Percentiles rank a stretch among this genome's conserved stretches.
These are phyloP conservation scores for Microplitis mediator DNA, from an alignment of 1,140 invertebrate species.

Conservation along the genomic window DNA sequence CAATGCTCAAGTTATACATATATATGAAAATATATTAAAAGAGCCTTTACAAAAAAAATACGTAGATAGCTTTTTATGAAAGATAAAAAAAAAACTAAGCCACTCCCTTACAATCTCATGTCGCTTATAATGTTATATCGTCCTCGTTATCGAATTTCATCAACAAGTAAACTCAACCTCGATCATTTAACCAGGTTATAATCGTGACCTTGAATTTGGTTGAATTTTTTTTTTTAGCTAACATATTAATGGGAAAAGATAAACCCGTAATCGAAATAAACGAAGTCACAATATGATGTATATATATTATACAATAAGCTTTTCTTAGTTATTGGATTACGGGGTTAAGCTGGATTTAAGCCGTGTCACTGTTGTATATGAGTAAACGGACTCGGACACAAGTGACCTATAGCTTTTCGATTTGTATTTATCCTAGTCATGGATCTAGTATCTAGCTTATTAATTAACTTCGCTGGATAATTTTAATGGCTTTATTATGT, in stretches of 20 bases:
- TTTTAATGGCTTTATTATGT: too few relatives aligned
- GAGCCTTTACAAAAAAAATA: neutral
- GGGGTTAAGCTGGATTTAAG: conserved; percentile 8
- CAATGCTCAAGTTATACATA: neutral
- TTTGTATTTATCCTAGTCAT: too few relatives aligned
- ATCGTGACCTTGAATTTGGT: too few relatives aligned
- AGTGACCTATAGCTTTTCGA: too few relatives aligned
- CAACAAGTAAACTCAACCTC: neutral
- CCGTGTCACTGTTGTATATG: neutral
- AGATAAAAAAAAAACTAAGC: too few relatives aligned
- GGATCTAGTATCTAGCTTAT: too few relatives aligned
- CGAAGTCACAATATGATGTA: neutral
- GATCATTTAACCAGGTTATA: neutral
- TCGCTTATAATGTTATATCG: neutral
- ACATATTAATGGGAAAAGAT: too few relatives aligned
- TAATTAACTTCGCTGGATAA: too few relatives aligned
- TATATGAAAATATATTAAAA: neutral
- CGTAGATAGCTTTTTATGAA: too few relatives aligned
- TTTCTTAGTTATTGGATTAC: conserved; percentile 15
- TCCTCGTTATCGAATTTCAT: neutral
- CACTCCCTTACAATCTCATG: neutral
- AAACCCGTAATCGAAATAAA: too few relatives aligned
- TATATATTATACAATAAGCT: conserved; percentile 2
- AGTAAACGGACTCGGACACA: conserved; percentile 17
- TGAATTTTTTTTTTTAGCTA: too few relatives aligned